Evolutionary conservation across 2,113 vertebrate genomes (phyloP), one percentile per base, ranked within the genome.

Genomic region (Plotosus lineatus): DNA sequence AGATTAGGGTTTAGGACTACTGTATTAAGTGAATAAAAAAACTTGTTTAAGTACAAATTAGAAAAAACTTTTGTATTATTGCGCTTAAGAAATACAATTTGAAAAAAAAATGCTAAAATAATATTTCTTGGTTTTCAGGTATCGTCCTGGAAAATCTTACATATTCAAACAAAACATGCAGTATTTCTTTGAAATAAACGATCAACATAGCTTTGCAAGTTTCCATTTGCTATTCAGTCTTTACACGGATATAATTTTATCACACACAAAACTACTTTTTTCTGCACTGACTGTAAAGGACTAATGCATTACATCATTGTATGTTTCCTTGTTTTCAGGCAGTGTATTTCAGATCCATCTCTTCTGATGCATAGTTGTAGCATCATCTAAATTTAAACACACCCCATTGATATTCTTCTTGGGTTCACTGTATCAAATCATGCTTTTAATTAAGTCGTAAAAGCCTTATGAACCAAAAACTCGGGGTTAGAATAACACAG

Each of bases 381-480:
- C 7, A n/a, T 53, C 21, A 53, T 75, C 50, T 36, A 50, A 46
- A 72, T 28, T 60, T 19, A 76, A 58, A 31, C 10, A 28, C 7
- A 8, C 46, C 14, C 19, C 19, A 26, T 48, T 2, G 3, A 65
- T 46, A 58, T 71, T 12, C 6, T 17, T 33, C 3, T 23, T n/a
- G 42, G 82, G 82, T 73, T 78, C 77, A 31, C 63, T 69, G 51
- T 81, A 73, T 83, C 75, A 91, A 91, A 83, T 78, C 85, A 48
- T 44, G 51, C 74, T 82, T 85, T 91, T 88, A 90, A 89, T 89
- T 84, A 90, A 87, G 76, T 17, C 36, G 71, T 76, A 28, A 65
- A 66, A 83, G 75, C 81, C 73, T 33, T 44, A 85, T 71, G 60
- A 48, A 85, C 86, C 83, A 72, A 85, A 88, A 80, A 73, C 84